Evolutionary conservation across 2,797 vertebrate species (phyloP).

Genomic region (Gymnopithys bicolor): DNA sequence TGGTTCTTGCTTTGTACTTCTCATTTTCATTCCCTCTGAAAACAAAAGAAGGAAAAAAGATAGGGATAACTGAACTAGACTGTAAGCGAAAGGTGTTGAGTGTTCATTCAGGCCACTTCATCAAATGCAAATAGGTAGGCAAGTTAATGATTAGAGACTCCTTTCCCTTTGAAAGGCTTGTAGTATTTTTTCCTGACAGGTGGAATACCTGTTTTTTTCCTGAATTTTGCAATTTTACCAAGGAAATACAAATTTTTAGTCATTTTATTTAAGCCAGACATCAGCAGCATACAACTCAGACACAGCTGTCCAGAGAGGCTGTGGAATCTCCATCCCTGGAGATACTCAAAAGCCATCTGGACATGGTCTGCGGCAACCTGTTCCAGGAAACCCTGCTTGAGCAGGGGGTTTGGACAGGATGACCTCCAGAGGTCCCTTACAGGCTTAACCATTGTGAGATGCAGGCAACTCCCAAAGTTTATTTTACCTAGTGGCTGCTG

Average conservation of each 20-base stretch:
- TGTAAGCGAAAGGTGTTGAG: neutral
- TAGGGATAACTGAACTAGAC: neutral
- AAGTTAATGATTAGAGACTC: neutral
- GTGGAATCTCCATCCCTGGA: neutral
- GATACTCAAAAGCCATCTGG: neutral
- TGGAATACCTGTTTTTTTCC: neutral
- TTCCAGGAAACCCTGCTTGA: neutral
- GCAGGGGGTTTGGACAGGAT: neutral
- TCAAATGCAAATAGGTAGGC: neutral
- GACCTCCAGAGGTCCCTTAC: neutral
- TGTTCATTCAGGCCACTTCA: neutral
- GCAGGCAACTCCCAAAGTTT: neutral
- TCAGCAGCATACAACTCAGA: neutral
- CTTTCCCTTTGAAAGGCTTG: neutral
- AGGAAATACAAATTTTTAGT: neutral
- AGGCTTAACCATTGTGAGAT: neutral
- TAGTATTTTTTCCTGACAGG: neutral
- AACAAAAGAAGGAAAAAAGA: neutral
- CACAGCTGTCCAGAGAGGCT: neutral
- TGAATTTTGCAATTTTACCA: neutral
- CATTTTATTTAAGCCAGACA: neutral
- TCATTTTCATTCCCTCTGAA: slow-evolving; percentile 97
- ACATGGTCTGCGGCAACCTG: rapidly evolving
- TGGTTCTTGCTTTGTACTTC: slow-evolving; percentile 89
- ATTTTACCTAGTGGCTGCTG: neutral